phyloP scores from a whole-genome alignment of 2,113 vertebrate species.

The Hyaena hyaena region DNA sequence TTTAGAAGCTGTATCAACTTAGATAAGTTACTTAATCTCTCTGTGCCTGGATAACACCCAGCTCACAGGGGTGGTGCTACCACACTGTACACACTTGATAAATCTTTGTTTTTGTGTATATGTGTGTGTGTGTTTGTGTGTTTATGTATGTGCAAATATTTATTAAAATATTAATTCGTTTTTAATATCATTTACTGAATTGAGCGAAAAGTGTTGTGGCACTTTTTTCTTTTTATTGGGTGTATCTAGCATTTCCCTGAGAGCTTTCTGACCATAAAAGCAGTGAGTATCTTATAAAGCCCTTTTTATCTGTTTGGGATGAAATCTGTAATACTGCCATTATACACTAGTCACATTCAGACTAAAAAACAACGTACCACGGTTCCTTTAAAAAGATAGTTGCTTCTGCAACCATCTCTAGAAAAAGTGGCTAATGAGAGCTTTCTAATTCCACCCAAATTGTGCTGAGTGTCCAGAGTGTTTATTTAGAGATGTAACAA shows the following conservation, averaged over 20 bases:
- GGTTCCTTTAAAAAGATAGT: neutral
- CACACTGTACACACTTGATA: rapidly evolving
- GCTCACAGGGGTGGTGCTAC: neutral
- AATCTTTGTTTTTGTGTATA: neutral
- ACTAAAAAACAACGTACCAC: neutral
- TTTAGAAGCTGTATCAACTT: neutral
- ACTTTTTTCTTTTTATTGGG: neutral
- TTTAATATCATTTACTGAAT: neutral
- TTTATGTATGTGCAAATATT: neutral
- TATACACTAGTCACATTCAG: neutral
- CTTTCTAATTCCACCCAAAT: neutral
- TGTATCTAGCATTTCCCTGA: neutral
- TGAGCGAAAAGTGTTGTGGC: neutral
- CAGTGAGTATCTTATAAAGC: neutral
- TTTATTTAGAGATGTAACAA: constrained; percentile 17
- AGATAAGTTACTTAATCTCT: neutral
- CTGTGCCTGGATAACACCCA: neutral
- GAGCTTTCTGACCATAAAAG: neutral
- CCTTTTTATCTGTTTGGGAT: constrained; percentile 7
- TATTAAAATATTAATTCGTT: constrained; percentile 20
- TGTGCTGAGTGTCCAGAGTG: neutral
- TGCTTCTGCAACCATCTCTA: neutral
- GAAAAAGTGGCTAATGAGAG: neutral
- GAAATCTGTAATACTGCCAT: neutral
- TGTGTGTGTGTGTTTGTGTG: neutral